A percentile compares a stretch with the other conserved stretches of the same genome.
Conservation (phyloP, 2,797 vertebrate genomes). For the Megaceryle alcyon region DNA sequence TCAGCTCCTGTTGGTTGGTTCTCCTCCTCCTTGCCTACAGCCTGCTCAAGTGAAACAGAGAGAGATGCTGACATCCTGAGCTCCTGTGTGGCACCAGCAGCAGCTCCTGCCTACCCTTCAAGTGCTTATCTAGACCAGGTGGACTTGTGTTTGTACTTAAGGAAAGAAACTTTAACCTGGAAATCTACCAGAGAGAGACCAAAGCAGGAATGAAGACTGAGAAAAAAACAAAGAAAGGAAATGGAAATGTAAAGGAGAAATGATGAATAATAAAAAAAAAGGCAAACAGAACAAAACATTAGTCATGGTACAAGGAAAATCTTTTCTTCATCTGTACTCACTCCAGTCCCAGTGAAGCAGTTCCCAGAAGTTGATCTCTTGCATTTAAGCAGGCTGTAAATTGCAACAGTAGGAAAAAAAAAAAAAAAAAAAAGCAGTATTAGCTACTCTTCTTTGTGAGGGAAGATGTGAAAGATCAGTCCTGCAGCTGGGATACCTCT, state of each 20-base stretch:
- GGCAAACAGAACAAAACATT: neutral
- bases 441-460: neutral
- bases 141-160: neutral
- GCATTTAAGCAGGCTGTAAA: neutral
- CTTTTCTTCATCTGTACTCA: neutral
- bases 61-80: neutral
- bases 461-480: neutral
- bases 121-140: neutral
- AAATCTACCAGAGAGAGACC: neutral
- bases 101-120: neutral
- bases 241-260: neutral
- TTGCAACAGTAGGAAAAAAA: neutral
- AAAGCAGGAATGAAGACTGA: neutral
- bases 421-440: neutral
- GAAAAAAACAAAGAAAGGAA: neutral
- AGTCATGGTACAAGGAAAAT: neutral
- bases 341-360: neutral
- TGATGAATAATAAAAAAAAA: neutral
- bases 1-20: neutral
- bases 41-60: neutral
- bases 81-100: neutral
- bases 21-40: neutral
- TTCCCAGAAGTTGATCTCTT: neutral
- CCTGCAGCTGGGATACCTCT: neutral
- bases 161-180: neutral